Base-by-base conservation (phyloP, 2,113 vertebrate species). In the Taxidea taxus region DNA sequence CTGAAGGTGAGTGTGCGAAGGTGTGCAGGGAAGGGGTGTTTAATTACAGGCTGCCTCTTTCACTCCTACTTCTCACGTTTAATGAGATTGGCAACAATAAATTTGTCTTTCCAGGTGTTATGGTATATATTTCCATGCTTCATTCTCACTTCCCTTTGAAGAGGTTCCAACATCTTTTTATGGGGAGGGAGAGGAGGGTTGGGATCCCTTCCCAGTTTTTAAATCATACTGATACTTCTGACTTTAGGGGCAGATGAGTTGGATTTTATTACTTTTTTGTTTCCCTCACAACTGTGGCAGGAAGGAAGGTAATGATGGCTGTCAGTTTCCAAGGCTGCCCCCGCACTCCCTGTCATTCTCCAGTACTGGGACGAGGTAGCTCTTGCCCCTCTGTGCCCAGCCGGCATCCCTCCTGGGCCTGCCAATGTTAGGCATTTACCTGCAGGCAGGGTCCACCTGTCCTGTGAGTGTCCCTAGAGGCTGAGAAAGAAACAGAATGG, bases 21-120 rank as follows among this genome's bases (percentile, higher is more conserved):
- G 78, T 74, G 31, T 21, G 31, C n/a, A 11, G 29, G 29, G 51
- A 54, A 75, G 78, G 81, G 23, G 39, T 16, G 58, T 86, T 31
- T 39, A 0, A 0, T 44, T 56, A 27, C 7, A 25, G 56, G 31
- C 42, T 27, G 16, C 37, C 20, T 77, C 56, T 62, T n/a, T 62
- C 86, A 8, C 83, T 86, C 77, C 89, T n/a, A 21, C 82, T 62
- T 82, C 77, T 90, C 94, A 72, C 31, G 0, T 72, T 91, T 80
- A 90, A 90, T 58, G 95, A 87, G 92, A 51, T 16, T 92, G 94
- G 95, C 91, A 68, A 89, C 94, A 72, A 95, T 87, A 84, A 81
- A 94, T 97, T 75, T 77, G 39, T 89, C 95, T 90, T 96, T 91
- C 94, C 96, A 97, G 97, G 97, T 97, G 94, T 93, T 66, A 90